A percentile compares a stretch with the other conserved stretches of the same genome.
Conservation (phyloP, 2,797 vertebrate species). For the Neostethus bicornis region DNA sequence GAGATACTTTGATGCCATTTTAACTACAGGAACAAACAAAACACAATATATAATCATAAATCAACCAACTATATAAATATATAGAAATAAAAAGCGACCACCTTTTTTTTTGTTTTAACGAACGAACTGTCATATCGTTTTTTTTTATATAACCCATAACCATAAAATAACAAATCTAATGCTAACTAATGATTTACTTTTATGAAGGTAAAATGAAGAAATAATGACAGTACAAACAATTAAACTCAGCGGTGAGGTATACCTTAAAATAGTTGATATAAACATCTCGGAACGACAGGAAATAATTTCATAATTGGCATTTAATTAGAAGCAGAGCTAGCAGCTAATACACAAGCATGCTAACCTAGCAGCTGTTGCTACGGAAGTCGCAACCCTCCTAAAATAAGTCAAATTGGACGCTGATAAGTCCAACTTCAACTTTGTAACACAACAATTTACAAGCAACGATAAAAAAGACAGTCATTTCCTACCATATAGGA, state of each 20-base stretch:
- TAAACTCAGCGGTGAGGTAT: too few relatives aligned
- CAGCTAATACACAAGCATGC: slow-evolving; percentile 50
- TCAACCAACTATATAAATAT: too few relatives aligned
- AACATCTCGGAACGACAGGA: not conserved
- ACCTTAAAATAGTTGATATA: not conserved
- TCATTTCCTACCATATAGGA: not conserved
- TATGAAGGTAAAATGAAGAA: not conserved
- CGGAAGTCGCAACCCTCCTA: slow-evolving; percentile 21
- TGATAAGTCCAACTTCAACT: not conserved
- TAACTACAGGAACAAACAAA: not conserved
- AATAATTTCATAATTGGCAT: not conserved
- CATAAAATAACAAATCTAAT: not conserved
- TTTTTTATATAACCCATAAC: not conserved
- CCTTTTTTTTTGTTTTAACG: rapidly evolving
- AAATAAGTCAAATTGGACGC: not conserved
- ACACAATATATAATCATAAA: not conserved
- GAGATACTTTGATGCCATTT: not conserved
- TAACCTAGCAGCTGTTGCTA: slow-evolving; percentile 49
- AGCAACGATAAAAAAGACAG: slow-evolving; percentile 3
- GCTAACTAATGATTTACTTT: not conserved
- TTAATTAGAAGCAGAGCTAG: slow-evolving; percentile 15
- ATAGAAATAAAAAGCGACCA: not conserved
- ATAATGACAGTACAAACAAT: not conserved
- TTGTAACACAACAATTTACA: slow-evolving; percentile 28
- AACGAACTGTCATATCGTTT: slow-evolving; percentile 1